phyloP scores from a whole-genome alignment of 2,888 invertebrate genomes.

The Papilio elwesi region DNA sequence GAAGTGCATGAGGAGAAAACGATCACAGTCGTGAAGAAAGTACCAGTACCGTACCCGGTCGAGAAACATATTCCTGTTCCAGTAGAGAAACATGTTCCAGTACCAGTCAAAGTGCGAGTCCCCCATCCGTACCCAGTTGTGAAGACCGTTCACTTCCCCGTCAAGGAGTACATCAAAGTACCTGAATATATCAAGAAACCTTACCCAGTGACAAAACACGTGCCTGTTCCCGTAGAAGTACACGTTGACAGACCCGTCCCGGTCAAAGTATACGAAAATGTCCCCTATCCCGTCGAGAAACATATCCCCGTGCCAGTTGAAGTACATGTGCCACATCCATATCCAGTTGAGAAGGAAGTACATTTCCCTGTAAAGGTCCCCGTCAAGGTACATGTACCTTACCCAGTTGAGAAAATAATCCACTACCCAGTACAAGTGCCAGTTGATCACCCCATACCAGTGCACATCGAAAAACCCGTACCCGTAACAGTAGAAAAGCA shows the following conservation, averaged over 20 bases:
- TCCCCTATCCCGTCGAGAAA: slow-evolving; percentile 89
- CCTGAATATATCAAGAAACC: slow-evolving; percentile 88
- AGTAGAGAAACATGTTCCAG: slow-evolving; percentile 87
- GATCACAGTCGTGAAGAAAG: slow-evolving; percentile 88
- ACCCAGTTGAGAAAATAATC: slow-evolving; percentile 89
- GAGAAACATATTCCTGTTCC: slow-evolving; percentile 88
- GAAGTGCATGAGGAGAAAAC: slow-evolving; percentile 82
- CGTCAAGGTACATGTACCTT: slow-evolving; percentile 89
- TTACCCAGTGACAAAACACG: slow-evolving; percentile 87
- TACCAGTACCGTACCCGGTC: slow-evolving; percentile 89
- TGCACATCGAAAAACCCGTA: slow-evolving; percentile 87
- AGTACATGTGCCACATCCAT: slow-evolving; percentile 88
- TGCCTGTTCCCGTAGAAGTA: slow-evolving; percentile 87
- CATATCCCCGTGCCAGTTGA: slow-evolving; percentile 87
- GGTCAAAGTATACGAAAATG: slow-evolving; percentile 84
- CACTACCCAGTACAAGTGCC: slow-evolving; percentile 89
- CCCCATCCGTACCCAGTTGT: slow-evolving; percentile 89
- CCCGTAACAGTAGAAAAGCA: slow-evolving; percentile 89
- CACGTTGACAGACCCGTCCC: slow-evolving; percentile 88
- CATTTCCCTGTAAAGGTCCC: slow-evolving; percentile 87
- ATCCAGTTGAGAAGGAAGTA: slow-evolving; percentile 88
- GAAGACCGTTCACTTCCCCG: slow-evolving; percentile 87
- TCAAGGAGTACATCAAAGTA: slow-evolving; percentile 87
- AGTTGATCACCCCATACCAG: slow-evolving; percentile 88
- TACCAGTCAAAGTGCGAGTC: slow-evolving; percentile 88